Evolutionary conservation across 1,140 invertebrate species (phyloP).

Genomic region (Bombus superbus): DNA sequence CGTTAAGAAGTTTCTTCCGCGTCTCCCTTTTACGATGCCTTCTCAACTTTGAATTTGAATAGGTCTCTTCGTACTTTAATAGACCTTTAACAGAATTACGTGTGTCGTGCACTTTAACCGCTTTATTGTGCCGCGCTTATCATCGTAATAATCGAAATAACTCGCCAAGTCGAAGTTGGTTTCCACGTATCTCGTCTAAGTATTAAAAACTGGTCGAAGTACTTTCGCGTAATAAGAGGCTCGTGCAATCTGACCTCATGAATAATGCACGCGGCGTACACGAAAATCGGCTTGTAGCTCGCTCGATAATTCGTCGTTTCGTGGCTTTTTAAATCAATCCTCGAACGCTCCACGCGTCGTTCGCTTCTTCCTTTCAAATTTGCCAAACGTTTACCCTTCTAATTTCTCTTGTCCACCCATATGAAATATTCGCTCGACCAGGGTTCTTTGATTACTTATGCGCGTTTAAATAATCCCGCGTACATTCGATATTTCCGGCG

Average conservation of each 20-base stretch:
- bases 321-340: neutral
- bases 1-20: neutral
- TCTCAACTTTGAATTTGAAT: neutral
- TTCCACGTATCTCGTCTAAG: neutral
- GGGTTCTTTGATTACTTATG: conserved; percentile 6
- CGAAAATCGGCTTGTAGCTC: neutral
- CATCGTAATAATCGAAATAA: conserved; percentile 32
- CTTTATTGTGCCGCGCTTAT: conserved; percentile 37
- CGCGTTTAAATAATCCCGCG: conserved; percentile 22
- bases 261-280: neutral
- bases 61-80: neutral
- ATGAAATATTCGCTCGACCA: neutral
- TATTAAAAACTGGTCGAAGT: neutral
- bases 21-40: neutral
- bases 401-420: neutral
- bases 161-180: neutral
- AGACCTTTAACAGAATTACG: conserved; percentile 4
- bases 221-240: conserved; percentile 1
- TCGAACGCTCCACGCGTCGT: neutral
- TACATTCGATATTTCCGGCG: conserved; percentile 29
- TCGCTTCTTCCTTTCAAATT: neutral
- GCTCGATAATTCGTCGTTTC: conserved; percentile 11
- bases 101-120: neutral
- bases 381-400: neutral
- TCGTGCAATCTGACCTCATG: neutral